Base-by-base conservation (phyloP, 2,888 invertebrate genomes). In the Antheraea yamamai region DNA sequence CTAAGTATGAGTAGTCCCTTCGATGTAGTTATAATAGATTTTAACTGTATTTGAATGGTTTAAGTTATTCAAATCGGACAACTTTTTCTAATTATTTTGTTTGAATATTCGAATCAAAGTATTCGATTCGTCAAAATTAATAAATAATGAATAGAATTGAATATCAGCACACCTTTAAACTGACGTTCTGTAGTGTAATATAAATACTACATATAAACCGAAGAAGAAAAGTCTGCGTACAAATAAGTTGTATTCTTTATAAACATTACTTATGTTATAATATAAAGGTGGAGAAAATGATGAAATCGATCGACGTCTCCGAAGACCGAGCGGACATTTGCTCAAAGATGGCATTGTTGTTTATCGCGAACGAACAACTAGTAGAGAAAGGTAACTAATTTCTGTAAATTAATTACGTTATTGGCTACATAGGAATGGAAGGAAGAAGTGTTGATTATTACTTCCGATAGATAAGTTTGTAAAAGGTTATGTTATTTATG, bases 251-350 rank as follows among this genome's bases (percentile, higher is more conserved):
- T 23, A n/a, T 23, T 0, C 7, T 23, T n/a, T 61, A 23, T 30
- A 30, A 30, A 30, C 30, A 30, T 30, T 30, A 30, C 30, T 1
- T 30, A 30, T 30, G 30, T 30, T 30, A 30, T n/a, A 61, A 23
- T n/a, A 23, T 20, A 30, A 76, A 87, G 90, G 90, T 79, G 84
- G 85, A 2, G 93, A 93, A 4, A 87, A 88, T 0, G 93, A 93
- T 0, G 94, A 93, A 0, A 76, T 84, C 1, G 94, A 93, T 0
- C 84, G 94, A 0, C 88, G 93, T 0, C 73, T 93, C 80, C 85
- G 94, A n/a, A 80, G 94, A 79, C 85, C 94, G 75, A 88, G 95
- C 89, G 86, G 94, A 20, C 91, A 95, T 88, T 78, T 95, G 89
- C 85, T 92, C 75, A 85, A 95, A 82, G 91, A 92, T 80, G 87